Percentiles rank a stretch among this genome's conserved stretches.
Conservation (phyloP, 1,140 invertebrate species). For the Popillia japonica region DNA sequence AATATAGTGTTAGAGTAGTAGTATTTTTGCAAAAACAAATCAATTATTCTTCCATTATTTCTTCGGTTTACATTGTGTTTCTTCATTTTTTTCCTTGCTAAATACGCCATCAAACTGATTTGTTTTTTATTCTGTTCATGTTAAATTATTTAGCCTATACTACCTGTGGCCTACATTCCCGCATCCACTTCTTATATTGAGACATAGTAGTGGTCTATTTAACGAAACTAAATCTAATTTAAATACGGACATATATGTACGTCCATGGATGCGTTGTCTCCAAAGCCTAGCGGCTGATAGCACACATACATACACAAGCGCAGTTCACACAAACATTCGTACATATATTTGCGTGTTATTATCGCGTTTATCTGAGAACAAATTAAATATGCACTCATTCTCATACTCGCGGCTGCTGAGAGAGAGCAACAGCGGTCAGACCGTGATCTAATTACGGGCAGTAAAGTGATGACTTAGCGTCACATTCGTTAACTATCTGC, state of each 20-base stretch:
- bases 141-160: no score
- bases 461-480: constrained; percentile 37
- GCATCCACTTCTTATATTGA: no score
- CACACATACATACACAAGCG: not conserved
- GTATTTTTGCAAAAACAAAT: no score
- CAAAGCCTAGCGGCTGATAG: not conserved
- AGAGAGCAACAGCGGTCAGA: constrained; percentile 32
- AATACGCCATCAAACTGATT: no score
- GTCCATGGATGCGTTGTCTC: not conserved
- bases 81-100: no score
- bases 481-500: constrained; percentile 37
- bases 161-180: no score
- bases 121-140: no score
- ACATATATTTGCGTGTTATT: constrained; percentile 32
- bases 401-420: not conserved
- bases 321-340: not conserved
- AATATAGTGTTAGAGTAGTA: no score
- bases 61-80: no score
- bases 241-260: not conserved
- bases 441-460: constrained; percentile 38
- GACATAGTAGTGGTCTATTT: no score
- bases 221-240: not conserved
- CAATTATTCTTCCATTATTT: no score
- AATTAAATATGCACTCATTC: constrained; percentile 36
- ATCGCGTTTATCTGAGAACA: constrained; percentile 36